These are phyloP conservation scores for Microtus ochrogaster DNA, from an alignment of 2,113 vertebrate species.

Conservation along the genomic window DNA sequence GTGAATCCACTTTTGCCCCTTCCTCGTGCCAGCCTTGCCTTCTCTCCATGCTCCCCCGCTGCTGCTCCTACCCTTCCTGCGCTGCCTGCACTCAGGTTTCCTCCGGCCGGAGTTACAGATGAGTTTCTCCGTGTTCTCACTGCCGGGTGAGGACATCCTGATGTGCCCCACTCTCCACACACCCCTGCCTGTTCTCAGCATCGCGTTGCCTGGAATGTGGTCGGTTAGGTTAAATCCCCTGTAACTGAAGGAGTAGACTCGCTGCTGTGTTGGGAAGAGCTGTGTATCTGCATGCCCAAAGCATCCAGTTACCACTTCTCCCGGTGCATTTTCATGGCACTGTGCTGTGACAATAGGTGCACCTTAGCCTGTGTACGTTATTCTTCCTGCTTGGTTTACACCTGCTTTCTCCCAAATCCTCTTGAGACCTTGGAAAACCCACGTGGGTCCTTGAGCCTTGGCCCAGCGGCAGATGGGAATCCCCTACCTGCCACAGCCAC, in stretches of 20 bases:
- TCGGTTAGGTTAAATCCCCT: not conserved
- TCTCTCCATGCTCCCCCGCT: rapidly evolving
- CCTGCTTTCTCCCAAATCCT: not conserved
- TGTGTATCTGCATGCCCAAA: not conserved
- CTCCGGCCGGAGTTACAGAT: not conserved
- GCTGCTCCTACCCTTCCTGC: too few relatives aligned
- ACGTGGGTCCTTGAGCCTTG: not conserved
- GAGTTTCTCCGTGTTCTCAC: not conserved
- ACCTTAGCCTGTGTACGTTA: not conserved
- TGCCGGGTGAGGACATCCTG: not conserved
- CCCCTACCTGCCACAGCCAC: not conserved
- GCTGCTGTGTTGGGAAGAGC: not conserved
- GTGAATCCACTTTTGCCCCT: not conserved
- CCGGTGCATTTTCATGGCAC: not conserved
- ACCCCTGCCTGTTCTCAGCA: not conserved
- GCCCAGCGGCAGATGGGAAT: not conserved
- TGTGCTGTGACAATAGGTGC: not conserved
- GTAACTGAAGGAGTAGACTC: not conserved
- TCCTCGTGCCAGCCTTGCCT: not conserved
- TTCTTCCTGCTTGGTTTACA: not conserved
- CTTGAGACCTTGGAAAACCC: not conserved
- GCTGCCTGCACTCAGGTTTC: not conserved
- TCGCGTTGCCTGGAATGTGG: not conserved
- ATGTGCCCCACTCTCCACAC: not conserved
- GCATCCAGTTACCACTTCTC: not conserved